Conservation (phyloP, 1,140 invertebrate species). For the Dendrolimus kikuchii region DNA sequence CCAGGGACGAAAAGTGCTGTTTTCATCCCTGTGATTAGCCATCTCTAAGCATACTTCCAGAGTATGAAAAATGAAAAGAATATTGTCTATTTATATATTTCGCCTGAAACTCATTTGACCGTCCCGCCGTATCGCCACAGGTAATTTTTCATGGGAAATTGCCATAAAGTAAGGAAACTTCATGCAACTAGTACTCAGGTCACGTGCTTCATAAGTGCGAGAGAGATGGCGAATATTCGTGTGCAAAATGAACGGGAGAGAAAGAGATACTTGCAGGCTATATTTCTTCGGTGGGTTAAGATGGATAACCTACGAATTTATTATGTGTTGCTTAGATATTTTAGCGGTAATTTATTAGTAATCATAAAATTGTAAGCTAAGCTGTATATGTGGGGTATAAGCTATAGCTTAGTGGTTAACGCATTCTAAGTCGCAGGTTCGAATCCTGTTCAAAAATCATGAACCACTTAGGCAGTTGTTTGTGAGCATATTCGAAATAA, state of each 20-base stretch:
- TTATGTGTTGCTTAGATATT: slow-evolving; percentile 14
- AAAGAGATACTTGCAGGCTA: slow-evolving; percentile 13
- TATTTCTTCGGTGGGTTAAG: slow-evolving; percentile 23
- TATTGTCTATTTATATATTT: background rate
- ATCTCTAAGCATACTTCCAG: too few relatives aligned
- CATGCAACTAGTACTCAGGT: slow-evolving; percentile 25
- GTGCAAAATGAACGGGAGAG: slow-evolving; percentile 4
- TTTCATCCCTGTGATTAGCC: too few relatives aligned
- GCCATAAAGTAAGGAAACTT: slow-evolving; percentile 32
- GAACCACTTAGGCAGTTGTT: too few relatives aligned
- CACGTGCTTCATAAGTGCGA: slow-evolving; percentile 24
- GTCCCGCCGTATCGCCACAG: slow-evolving; percentile 16
- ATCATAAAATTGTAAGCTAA: too few relatives aligned
- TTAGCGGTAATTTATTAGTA: too few relatives aligned
- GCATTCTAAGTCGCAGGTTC: too few relatives aligned
- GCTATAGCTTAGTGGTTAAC: too few relatives aligned
- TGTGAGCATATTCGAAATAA: too few relatives aligned
- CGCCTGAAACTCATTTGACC: slow-evolving; percentile 22
- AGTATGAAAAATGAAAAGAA: too few relatives aligned
- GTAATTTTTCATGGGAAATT: slow-evolving; percentile 38
- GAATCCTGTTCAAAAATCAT: too few relatives aligned
- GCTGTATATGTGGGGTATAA: too few relatives aligned
- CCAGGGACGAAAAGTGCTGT: too few relatives aligned
- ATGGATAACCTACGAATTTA: slow-evolving; percentile 22
- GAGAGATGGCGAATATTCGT: slow-evolving; percentile 14